Conservation (phyloP, 1,140 invertebrate species). For the Papilio polyxenes region DNA sequence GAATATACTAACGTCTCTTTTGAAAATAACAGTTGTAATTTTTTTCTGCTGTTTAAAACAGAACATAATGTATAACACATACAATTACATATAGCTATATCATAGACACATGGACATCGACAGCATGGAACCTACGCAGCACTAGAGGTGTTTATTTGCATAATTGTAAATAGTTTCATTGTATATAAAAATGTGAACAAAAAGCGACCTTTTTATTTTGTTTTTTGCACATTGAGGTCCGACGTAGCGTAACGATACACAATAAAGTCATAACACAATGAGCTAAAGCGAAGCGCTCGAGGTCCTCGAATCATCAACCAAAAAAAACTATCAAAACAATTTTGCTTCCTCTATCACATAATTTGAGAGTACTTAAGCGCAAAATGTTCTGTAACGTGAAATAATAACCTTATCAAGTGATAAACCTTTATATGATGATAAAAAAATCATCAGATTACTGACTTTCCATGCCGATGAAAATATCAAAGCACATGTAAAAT, state of each 20-base stretch:
- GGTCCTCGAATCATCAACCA: conserved; percentile 53
- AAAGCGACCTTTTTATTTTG: conserved; percentile 45
- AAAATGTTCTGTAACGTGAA: background rate
- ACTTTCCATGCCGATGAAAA: no score
- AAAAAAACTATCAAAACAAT: conserved; percentile 66
- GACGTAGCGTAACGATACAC: conserved; percentile 60
- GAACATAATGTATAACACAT: background rate
- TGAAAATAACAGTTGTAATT: background rate
- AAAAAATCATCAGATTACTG: no score
- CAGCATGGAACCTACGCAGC: conserved; percentile 1
- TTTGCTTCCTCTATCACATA: conserved; percentile 43
- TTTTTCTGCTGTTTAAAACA: background rate
- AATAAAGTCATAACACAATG: conserved; percentile 64
- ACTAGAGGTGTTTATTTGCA: conserved; percentile 25
- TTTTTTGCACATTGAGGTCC: conserved; percentile 51
- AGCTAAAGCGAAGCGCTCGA: conserved; percentile 46
- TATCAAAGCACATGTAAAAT: no score
- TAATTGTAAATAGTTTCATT: conserved; percentile 34
- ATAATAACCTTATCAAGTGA: background rate
- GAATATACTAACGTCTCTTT: no score
- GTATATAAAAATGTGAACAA: conserved; percentile 36
- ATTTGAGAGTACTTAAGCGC: conserved; percentile 37
- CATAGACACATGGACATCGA: background rate
- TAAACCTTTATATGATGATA: background rate
- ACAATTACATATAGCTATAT: background rate